A percentile compares a stretch with the other conserved stretches of the same genome.
Evolutionary conservation across 2,888 invertebrate species (phyloP).

Genomic region (Archips xylosteana): DNA sequence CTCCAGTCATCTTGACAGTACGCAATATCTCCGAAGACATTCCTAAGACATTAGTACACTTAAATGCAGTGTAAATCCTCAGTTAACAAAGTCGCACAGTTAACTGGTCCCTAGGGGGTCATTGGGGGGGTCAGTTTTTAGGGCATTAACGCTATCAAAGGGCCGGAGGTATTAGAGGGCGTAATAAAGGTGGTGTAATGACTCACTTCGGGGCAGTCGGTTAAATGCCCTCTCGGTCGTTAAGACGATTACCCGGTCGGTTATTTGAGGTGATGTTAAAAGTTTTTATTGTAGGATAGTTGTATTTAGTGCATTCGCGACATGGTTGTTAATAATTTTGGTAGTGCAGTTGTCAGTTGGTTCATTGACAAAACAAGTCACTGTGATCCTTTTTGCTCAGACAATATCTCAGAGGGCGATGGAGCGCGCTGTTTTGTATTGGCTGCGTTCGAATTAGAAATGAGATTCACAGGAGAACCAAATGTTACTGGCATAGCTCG

Average conservation of each 20-base stretch:
- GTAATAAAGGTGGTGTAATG: conserved; percentile 80
- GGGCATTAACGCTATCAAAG: conserved; percentile 79
- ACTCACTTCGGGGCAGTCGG: conserved; percentile 74
- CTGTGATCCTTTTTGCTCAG: too few species aligned
- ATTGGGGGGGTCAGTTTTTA: conserved; percentile 82
- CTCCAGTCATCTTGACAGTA: background rate
- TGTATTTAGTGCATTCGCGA: conserved; percentile 11
- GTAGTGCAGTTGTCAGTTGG: too few species aligned
- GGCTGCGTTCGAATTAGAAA: too few species aligned
- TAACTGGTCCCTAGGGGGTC: conserved; percentile 74
- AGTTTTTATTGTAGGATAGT: conserved; percentile 35
- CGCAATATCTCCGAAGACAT: conserved; percentile 4
- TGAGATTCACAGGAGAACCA: too few species aligned
- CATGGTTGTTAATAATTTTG: background rate
- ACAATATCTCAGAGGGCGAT: too few species aligned
- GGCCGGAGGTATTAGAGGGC: conserved; percentile 70
- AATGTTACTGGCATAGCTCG: too few species aligned
- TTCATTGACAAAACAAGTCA: too few species aligned
- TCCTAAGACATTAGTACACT: conserved; percentile 41
- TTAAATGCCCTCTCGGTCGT: conserved; percentile 55
- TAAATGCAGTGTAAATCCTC: conserved; percentile 56
- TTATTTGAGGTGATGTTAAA: conserved; percentile 33
- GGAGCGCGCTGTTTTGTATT: too few species aligned
- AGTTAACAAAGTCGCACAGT: conserved; percentile 64
- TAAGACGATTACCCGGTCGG: conserved; percentile 38